These are phyloP conservation scores for Sialis lutaria DNA, from an alignment of 2,888 invertebrate genomes.

Conservation along the genomic window DNA sequence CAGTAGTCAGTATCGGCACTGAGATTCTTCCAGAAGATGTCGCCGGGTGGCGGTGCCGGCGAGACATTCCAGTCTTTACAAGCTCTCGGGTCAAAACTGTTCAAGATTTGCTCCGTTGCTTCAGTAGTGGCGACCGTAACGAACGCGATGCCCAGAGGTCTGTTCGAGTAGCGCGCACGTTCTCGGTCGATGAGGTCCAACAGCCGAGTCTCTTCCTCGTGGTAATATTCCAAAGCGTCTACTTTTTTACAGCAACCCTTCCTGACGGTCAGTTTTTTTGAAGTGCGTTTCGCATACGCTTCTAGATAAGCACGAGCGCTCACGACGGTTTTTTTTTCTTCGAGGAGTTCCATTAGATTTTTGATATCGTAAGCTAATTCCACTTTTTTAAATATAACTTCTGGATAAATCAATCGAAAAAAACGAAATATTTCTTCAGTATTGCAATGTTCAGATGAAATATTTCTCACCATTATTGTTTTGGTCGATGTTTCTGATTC, in stretches of 20 bases:
- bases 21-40: conserved; percentile 90
- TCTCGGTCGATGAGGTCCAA: conserved; percentile 62
- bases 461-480: conserved; percentile 79
- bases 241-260: conserved; percentile 44
- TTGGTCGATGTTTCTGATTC: conserved; percentile 54
- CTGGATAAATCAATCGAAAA: conserved; percentile 74
- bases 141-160: conserved; percentile 80
- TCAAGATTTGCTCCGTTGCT: conserved; percentile 47
- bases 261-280: conserved; percentile 56
- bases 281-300: conserved; percentile 38
- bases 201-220: conserved; percentile 55
- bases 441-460: conserved; percentile 61
- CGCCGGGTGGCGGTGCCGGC: conserved; percentile 81
- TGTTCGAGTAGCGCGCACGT: conserved; percentile 56
- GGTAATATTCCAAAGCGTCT: conserved; percentile 77
- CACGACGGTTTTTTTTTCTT: conserved; percentile 52
- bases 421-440: conserved; percentile 47
- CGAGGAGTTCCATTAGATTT: conserved; percentile 55
- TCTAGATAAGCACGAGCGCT: conserved; percentile 66
- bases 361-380: conserved; percentile 80
- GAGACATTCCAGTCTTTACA: conserved; percentile 61
- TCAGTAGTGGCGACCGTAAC: conserved; percentile 64
- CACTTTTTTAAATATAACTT: conserved; percentile 67
- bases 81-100: conserved; percentile 41
- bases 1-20: conserved; percentile 66